phyloP scores from a whole-genome alignment of 2,888 invertebrate species.

The Trachelus troglodyta region DNA sequence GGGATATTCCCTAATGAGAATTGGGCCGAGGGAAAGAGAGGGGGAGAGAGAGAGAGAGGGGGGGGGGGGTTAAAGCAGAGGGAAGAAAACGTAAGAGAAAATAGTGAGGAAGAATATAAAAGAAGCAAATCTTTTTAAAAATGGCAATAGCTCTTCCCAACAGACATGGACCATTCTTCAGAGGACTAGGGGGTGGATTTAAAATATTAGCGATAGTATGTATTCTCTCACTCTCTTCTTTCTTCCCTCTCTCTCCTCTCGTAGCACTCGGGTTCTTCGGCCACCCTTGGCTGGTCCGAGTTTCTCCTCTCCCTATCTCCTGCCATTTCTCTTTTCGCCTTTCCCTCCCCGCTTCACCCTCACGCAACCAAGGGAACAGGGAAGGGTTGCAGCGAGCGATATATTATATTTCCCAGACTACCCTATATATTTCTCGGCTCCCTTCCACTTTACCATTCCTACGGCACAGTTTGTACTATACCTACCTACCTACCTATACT shows the following conservation, averaged over 20 bases:
- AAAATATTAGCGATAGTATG: slow-evolving; percentile 13
- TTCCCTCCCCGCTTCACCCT: neutral
- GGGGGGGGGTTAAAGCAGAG: neutral
- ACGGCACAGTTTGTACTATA: neutral
- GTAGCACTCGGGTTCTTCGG: neutral
- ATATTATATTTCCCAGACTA: slow-evolving; percentile 19
- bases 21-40: too few relatives aligned
- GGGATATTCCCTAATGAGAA: too few relatives aligned
- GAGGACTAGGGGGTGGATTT: slow-evolving; percentile 3
- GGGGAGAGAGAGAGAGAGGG: neutral
- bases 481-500: slow-evolving; percentile 10
- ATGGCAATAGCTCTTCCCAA: slow-evolving; percentile 10
- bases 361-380: slow-evolving; percentile 10
- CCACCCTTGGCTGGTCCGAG: neutral
- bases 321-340: slow-evolving; percentile 8
- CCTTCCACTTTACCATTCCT: slow-evolving; percentile 11
- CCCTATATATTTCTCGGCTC: slow-evolving; percentile 18
- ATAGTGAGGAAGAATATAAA: slow-evolving; percentile 5
- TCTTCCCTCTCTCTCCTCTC: neutral
- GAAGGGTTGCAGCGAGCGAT: slow-evolving; percentile 20
- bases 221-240: neutral
- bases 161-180: slow-evolving; percentile 10
- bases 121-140: slow-evolving; percentile 15
- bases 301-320: slow-evolving; percentile 8
- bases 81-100: neutral